phyloP scores from a whole-genome alignment of 2,888 invertebrate genomes.

The Pollenia labialis region DNA sequence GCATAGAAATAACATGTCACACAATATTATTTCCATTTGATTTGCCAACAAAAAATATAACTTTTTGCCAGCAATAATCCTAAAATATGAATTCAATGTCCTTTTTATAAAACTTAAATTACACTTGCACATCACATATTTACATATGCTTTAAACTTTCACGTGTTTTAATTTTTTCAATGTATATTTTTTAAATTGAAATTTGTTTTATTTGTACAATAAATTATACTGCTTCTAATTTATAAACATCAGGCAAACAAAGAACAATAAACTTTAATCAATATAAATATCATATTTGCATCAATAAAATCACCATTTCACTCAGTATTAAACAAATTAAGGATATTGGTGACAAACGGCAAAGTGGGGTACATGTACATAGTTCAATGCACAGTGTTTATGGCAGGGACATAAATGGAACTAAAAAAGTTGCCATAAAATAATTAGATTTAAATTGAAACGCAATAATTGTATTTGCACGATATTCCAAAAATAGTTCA shows the following conservation, averaged over 20 bases:
- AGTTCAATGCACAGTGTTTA: constrained; percentile 18
- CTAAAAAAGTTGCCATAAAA: neutral
- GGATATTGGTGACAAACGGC: neutral
- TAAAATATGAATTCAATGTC: neutral
- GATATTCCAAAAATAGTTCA: neutral
- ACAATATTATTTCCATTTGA: constrained; percentile 44
- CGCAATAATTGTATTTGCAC: neutral
- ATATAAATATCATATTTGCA: constrained; percentile 4
- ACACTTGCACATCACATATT: constrained; percentile 11
- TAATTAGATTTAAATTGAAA: constrained; percentile 6
- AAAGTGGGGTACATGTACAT: neutral
- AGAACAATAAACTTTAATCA: constrained; percentile 42
- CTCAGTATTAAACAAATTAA: constrained; percentile 36
- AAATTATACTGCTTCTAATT: too few relatives aligned
- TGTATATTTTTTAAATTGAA: neutral
- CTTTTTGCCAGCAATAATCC: neutral
- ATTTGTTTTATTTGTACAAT: too few relatives aligned
- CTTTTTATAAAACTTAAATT: neutral
- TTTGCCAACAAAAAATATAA: constrained; percentile 24
- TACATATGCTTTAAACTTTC: neutral
- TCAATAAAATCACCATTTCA: constrained; percentile 17
- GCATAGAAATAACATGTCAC: constrained; percentile 29
- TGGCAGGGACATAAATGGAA: neutral
- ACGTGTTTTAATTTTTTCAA: neutral
- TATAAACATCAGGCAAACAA: neutral